phyloP scores from a whole-genome alignment of 2,113 vertebrate genomes.

The Lipophrys pholis region DNA sequence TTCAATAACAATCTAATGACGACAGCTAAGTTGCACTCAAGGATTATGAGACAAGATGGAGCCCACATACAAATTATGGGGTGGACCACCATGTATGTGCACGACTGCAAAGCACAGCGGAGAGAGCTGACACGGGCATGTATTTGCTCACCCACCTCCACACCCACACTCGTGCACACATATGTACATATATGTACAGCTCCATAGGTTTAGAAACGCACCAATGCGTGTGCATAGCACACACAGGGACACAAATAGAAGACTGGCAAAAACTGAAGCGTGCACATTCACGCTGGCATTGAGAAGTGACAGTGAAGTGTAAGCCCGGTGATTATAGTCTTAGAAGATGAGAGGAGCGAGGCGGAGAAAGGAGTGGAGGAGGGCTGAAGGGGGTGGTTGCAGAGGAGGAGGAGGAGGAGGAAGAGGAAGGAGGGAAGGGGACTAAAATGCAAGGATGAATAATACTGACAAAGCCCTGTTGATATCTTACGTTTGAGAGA shows the following conservation, averaged over 20 bases:
- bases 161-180: conserved; percentile 12
- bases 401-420: conserved; percentile 31
- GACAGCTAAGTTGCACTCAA: no score
- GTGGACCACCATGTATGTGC: conserved; percentile 21
- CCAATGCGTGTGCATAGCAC: neutral
- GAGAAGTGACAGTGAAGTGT: conserved; percentile 71
- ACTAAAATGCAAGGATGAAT: conserved; percentile 21
- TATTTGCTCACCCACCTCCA: conserved; percentile 20
- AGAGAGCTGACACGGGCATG: conserved; percentile 26
- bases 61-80: conserved; percentile 13
- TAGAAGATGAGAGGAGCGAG: conserved; percentile 68
- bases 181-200: neutral
- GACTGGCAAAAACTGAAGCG: conserved; percentile 3
- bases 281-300: conserved; percentile 33
- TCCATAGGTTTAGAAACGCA: neutral
- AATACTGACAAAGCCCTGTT: conserved; percentile 34
- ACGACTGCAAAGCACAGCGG: conserved; percentile 16
- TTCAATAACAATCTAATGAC: no score
- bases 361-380: conserved; percentile 84
- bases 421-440: neutral
- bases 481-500: conserved; percentile 27
- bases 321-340: conserved; percentile 65
- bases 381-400: conserved; percentile 9
- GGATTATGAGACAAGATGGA: no score
- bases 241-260: conserved; percentile 17